These are phyloP conservation scores for Stenolophus ochropezus DNA, from an alignment of 2,888 invertebrate genomes.

Conservation along the genomic window DNA sequence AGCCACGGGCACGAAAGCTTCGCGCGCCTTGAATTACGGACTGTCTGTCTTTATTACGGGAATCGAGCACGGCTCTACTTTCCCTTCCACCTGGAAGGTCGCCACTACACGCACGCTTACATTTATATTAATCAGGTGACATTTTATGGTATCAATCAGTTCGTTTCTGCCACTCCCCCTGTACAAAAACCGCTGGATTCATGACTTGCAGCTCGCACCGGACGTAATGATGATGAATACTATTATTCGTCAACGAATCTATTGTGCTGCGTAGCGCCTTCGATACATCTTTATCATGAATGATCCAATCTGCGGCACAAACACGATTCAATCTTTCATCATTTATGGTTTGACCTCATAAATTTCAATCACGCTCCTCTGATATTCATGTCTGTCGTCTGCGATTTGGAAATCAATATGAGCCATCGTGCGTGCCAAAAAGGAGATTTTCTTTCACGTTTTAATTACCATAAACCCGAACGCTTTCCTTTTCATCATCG, in stretches of 20 bases:
- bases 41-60: slow-evolving; percentile 55
- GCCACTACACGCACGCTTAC: slow-evolving; percentile 43
- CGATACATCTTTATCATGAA: slow-evolving; percentile 57
- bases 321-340: slow-evolving; percentile 56
- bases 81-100: slow-evolving; percentile 46
- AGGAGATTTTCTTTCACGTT: slow-evolving; percentile 67
- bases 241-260: slow-evolving; percentile 48
- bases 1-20: slow-evolving; percentile 34
- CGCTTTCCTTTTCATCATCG: no score
- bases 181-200: neutral
- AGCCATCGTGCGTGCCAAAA: slow-evolving; percentile 1
- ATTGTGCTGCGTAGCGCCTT: slow-evolving; percentile 10
- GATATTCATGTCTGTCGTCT: slow-evolving; percentile 51
- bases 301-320: slow-evolving; percentile 41
- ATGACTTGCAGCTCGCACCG: neutral
- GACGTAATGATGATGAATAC: slow-evolving; percentile 54
- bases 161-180: neutral
- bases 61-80: slow-evolving; percentile 43
- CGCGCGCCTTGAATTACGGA: slow-evolving; percentile 51
- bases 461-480: slow-evolving; percentile 71
- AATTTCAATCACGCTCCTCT: slow-evolving; percentile 57
- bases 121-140: slow-evolving; percentile 54
- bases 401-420: slow-evolving; percentile 46
- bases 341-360: slow-evolving; percentile 56
- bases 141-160: slow-evolving; percentile 25